Evolutionary conservation across 2,888 invertebrate genomes (phyloP), one percentile per base, ranked within the genome.

Genomic region (Blastobasis lacticolella): DNA sequence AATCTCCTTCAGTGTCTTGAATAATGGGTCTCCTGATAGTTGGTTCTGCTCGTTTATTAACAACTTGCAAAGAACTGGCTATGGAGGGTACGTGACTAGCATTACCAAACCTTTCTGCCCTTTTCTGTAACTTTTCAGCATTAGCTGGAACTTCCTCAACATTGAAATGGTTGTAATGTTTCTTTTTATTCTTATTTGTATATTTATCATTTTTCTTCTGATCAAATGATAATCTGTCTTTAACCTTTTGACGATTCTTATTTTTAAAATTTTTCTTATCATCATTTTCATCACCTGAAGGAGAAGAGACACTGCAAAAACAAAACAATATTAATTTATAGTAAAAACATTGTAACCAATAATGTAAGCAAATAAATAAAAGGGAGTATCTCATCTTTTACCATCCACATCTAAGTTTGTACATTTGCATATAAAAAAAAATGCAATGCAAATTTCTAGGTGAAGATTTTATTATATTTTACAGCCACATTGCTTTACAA

Each of bases 71-170:
- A 51, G 84, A 84, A 64, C 83, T 89, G 54, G 87, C 84, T 66
- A 88, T 85, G 70, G 88, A 85, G 61, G 89, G 90, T 59, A 88
- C 78, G 70, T 69, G 70, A 55, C 61, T 55, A 54, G 69, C 55
- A 59, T 88, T 90, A 65, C 90, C 91, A 89, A 98, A 98, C 66
- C 98, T 90, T 54, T 96, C 97, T 49, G 97, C 97, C 64, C 98
- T 91, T 74, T 96, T 96, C 74, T 94, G 94, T 62, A 97, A 89
- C 66, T 94, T 91, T 70, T 94, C 95, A 60, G 92, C 91, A 81
- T 94, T 94, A 63, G 92, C 94, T 71, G 93, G 93, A 62, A 92
- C 89, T 71, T 91, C 91, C 62, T 92, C 91, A 73, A 91, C 82
- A 69, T 87, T 73, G 78, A 94, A 93, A 54, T 92, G 90, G 78